Evolutionary conservation across 2,797 vertebrate genomes (phyloP), one percentile per base, ranked within the genome.

Genomic region (Delichon dasypus): DNA sequence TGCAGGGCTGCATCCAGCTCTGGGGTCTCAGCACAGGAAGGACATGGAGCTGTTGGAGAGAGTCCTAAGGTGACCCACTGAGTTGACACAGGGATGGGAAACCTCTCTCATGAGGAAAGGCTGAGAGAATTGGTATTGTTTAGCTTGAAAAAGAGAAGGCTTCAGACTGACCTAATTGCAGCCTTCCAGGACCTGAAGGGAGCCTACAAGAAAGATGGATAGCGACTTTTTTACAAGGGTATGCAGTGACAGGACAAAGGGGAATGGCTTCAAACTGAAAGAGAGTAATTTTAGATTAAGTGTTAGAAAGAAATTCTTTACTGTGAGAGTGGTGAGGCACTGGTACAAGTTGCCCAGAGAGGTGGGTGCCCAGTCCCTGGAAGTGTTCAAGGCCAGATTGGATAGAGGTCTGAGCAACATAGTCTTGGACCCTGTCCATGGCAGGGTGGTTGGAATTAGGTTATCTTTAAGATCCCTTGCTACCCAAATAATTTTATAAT

Each of bases 1-100:
- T 66, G 81, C 5, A 66, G 14, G 0, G 7, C 61, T 44, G 61
- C 71, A 44, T 10, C 55, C 81, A 58, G 53, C 14, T 26, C 62
- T 32, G 71, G 9, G 8, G 3, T 2, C 11, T 32, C 36, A 51
- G 61, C 66, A 71, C 26, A 45, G 36, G 45, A 5, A 36, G 45
- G 22, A 75, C 45, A 44, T 1, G 1, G 16, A 50, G 1, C 5
- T 15, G 21, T 1, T 27, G 5, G 62, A 45, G 3, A 3, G 2
- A 60, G 12, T 11, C 18, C 32, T 8, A 22, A 51, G 61, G 10
- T 42, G 3, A 9, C 21, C 11, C 36, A 38, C 4, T 5, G 8
- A 38, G 19, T 7, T 44, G 17, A 58, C 38, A 60, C 27, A 75
- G 38, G 4, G 7, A 36, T 32, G 26, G 26, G 44, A 21, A 26